These are phyloP conservation scores for Asarcornis scutulata DNA, from an alignment of 2,113 vertebrate genomes.

Conservation along the genomic window DNA sequence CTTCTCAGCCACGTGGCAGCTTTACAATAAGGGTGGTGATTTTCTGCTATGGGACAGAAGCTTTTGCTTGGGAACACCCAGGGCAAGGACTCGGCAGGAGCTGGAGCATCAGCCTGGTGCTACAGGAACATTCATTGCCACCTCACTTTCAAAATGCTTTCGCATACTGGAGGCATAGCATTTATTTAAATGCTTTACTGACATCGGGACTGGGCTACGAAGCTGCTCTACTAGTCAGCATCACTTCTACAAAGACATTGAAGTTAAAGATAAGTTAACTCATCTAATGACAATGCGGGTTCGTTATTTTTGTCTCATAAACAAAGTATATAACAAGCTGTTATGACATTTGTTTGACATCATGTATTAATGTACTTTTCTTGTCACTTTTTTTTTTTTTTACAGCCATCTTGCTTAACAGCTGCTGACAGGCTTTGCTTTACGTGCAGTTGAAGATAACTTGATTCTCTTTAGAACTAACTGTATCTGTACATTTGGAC, in stretches of 20 bases:
- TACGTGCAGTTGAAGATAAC: background rate
- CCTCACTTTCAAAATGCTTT: background rate
- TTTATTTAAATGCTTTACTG: background rate
- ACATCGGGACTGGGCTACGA: background rate
- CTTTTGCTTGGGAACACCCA: background rate
- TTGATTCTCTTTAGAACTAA: background rate
- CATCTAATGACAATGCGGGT: background rate
- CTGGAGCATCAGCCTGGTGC: background rate
- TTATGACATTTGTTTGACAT: conserved; percentile 10
- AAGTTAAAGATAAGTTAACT: background rate
- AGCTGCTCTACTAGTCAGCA: background rate
- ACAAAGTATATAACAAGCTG: background rate
- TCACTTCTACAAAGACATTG: background rate
- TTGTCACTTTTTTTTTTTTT: conserved; percentile 27
- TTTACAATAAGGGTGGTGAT: background rate
- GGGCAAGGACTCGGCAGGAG: background rate
- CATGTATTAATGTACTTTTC: background rate
- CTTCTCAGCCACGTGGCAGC: background rate
- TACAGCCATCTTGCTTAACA: conserved; percentile 45
- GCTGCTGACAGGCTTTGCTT: conserved; percentile 37
- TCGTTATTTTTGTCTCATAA: background rate
- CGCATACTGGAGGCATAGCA: background rate
- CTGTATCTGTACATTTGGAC: background rate
- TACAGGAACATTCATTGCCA: background rate
- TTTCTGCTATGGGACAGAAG: background rate